Evolutionary conservation across 2,113 vertebrate species (phyloP).

Genomic region (Ictalurus furcatus): DNA sequence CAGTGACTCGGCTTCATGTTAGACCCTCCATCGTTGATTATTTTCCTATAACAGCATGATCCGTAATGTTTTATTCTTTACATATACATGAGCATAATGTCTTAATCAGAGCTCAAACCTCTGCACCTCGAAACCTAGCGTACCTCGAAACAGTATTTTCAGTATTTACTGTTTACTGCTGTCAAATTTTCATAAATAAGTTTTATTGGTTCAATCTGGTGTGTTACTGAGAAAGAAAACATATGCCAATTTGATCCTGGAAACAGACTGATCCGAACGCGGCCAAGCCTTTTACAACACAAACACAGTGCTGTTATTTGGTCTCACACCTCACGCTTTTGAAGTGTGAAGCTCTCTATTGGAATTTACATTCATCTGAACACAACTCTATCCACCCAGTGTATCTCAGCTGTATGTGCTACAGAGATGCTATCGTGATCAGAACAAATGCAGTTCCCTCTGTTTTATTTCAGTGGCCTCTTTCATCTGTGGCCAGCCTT

Average conservation of each 20-base stretch:
- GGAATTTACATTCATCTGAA: conserved; percentile 57
- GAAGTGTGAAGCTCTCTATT: conserved; percentile 46
- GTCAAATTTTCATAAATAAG: background rate
- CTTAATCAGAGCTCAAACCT: background rate
- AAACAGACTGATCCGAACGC: background rate
- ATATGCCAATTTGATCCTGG: conserved; percentile 12
- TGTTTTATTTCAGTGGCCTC: conserved; percentile 66
- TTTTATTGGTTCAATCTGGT: background rate
- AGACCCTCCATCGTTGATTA: background rate
- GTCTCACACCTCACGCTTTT: conserved; percentile 40
- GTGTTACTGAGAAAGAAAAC: background rate
- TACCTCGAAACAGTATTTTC: background rate
- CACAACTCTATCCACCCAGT: conserved; percentile 52
- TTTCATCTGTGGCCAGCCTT: conserved; percentile 69
- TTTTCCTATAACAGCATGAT: background rate
- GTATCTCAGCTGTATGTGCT: conserved; percentile 63
- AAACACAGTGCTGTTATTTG: conserved; percentile 28
- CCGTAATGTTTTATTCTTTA: background rate
- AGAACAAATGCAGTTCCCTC: conserved; percentile 63
- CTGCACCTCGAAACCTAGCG: background rate
- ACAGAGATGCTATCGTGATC: conserved; percentile 64
- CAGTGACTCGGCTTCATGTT: background rate
- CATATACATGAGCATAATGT: background rate
- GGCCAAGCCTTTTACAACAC: conserved; percentile 20
- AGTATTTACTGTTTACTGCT: background rate